Percentiles rank a stretch among this genome's conserved stretches.
These are phyloP conservation scores for Euplexia lucipara DNA, from an alignment of 2,888 invertebrate genomes.

Conservation along the genomic window DNA sequence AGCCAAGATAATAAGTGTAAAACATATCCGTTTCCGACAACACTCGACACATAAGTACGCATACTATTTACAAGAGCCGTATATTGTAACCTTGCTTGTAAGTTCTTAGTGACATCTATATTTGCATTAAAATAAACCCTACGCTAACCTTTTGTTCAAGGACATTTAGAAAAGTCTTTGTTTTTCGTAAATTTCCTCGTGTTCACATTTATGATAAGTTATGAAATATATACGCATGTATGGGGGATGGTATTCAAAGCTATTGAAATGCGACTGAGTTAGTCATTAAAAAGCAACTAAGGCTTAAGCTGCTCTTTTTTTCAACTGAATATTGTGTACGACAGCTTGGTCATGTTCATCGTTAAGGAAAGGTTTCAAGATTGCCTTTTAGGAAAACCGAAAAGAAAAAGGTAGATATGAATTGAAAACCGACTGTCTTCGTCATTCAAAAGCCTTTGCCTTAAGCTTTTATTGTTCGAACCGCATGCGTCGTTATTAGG, in stretches of 20 bases:
- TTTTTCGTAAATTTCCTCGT: constrained; percentile 24
- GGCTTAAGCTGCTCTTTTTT: neutral
- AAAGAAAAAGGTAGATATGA: too few species aligned
- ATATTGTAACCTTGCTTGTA: constrained; percentile 16
- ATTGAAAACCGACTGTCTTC: too few species aligned
- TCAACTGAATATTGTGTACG: constrained; percentile 12
- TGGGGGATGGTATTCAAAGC: neutral
- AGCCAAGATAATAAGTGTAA: constrained; percentile 22
- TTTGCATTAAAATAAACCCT: constrained; percentile 39
- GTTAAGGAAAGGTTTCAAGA: constrained; percentile 27
- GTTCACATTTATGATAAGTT: neutral
- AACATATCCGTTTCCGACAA: constrained; percentile 21
- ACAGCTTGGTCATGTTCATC: neutral
- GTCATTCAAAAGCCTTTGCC: too few species aligned
- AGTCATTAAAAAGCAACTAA: neutral
- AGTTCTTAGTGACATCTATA: constrained; percentile 27
- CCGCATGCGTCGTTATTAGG: too few species aligned
- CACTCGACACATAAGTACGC: neutral
- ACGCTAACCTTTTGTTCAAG: constrained; percentile 3
- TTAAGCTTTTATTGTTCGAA: too few species aligned
- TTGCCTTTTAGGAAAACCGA: constrained; percentile 29
- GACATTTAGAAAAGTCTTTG: constrained; percentile 6
- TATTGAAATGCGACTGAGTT: neutral
- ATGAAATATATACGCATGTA: neutral
- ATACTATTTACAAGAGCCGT: neutral